Base-by-base conservation (phyloP, 2,797 vertebrate genomes). In the Melanotaenia parkinsoni region DNA sequence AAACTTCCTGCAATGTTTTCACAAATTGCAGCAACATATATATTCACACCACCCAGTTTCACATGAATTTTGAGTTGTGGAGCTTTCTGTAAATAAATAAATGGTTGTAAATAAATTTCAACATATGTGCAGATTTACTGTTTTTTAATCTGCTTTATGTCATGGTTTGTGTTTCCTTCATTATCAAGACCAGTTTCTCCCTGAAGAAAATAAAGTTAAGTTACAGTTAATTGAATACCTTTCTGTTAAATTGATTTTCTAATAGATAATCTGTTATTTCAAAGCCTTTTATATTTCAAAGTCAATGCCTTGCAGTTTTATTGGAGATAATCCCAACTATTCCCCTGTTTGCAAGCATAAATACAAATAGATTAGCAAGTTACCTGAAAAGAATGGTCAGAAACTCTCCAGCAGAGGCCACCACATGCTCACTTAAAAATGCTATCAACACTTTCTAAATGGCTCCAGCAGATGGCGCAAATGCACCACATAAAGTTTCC, bases 381-480 rank as follows among this genome's bases (percentile, higher is more conserved):
- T 20, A 28, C 11, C 13, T 38, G 18, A 72, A 35, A 43, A 26
- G 0, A n/a, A 28, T 58, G 12, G 4, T n/a, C 6, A 33, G 4
- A 40, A 24, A 64, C 45, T 9, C 1, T 61, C 83, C 91, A 77
- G 75, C 74, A 91, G 91, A 90, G 75, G 85, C 69, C 82, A 5
- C 59, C 80, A 62, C 66, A 65, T 26, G 5, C 30, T 72, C 56
- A 73, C 28, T 28, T 8, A 58, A 63, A 43, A 32, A 60, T 11
- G n/a, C 9, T 35, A 5, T 26, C 1, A 4, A 28, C 51, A 51
- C 1, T 7, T 75, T 70, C 20, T 28, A 11, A 24, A 47, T 4
- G 13, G 22, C 16, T 74, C 83, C 85, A 85, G 72, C 0, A 87
- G 82, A 63, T 74, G 85, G 79, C 4, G 69, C 50, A 69, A 38